Evolutionary conservation across 2,797 vertebrate species (phyloP).

Genomic region (Hapalemur alaotrensis): DNA sequence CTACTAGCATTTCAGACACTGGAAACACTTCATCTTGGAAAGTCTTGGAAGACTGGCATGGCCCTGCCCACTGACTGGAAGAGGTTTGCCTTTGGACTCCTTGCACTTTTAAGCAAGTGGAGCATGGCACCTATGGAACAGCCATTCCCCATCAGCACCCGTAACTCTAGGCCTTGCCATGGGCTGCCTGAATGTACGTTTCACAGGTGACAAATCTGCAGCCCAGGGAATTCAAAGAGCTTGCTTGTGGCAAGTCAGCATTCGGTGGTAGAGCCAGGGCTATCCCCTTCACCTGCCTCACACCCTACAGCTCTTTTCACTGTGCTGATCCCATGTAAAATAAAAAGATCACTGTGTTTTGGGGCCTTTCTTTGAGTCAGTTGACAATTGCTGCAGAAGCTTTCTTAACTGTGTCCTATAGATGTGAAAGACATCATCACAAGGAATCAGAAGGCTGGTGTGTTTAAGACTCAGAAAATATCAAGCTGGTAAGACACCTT

Average conservation of each 20-base stretch:
- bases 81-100: background rate
- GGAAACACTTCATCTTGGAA: background rate
- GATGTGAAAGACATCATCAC: conserved; percentile 91
- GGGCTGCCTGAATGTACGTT: background rate
- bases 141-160: background rate
- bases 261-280: background rate
- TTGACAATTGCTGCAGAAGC: background rate
- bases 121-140: background rate
- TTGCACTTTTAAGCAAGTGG: background rate
- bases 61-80: background rate
- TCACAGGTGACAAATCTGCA: background rate
- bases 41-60: background rate
- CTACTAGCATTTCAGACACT: background rate
- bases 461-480: conserved; percentile 88
- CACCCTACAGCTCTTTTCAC: background rate
- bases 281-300: background rate
- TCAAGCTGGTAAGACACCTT: conserved; percentile 90
- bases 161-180: background rate
- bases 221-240: background rate
- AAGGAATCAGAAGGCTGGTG: conserved; percentile 87
- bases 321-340: background rate
- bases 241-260: background rate
- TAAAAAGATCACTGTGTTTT: background rate
- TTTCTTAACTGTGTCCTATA: conserved; percentile 85
- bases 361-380: background rate